These are phyloP conservation scores for Ophion ventricosus DNA, from an alignment of 2,888 invertebrate species.

Conservation along the genomic window DNA sequence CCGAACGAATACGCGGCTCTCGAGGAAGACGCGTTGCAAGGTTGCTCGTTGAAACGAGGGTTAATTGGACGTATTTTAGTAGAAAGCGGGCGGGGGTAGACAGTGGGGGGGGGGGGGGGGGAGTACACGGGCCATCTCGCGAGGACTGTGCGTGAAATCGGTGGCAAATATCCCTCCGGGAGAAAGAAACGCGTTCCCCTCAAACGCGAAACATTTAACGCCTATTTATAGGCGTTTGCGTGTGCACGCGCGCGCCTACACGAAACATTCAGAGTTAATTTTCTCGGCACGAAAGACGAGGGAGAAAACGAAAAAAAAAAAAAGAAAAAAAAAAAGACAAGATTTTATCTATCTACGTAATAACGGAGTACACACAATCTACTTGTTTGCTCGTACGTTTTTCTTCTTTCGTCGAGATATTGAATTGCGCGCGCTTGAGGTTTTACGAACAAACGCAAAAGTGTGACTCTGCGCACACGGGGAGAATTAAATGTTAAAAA, in stretches of 20 bases:
- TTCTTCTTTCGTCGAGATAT: constrained; percentile 11
- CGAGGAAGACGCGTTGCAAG: constrained; percentile 70
- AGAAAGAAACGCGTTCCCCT: constrained; percentile 4
- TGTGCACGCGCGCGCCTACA: neutral
- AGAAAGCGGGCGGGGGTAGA: constrained; percentile 69
- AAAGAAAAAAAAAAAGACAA: neutral
- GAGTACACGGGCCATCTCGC: neutral
- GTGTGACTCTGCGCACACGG: neutral
- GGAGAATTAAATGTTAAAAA: too few relatives aligned
- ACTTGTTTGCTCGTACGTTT: constrained; percentile 22
- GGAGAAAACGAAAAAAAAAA: neutral
- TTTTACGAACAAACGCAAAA: constrained; percentile 26
- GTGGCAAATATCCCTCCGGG: constrained; percentile 18
- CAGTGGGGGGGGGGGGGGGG: too few relatives aligned
- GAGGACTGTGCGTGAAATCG: neutral
- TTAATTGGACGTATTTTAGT: constrained; percentile 79
- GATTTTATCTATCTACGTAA: constrained; percentile 44
- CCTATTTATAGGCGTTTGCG: constrained; percentile 26
- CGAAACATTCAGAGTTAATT: constrained; percentile 30
- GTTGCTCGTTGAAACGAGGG: constrained; percentile 77
- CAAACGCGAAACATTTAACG: constrained; percentile 59
- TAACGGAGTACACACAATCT: constrained; percentile 21
- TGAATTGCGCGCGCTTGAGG: constrained; percentile 21
- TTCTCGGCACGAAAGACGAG: neutral
- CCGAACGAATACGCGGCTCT: constrained; percentile 75